These are phyloP conservation scores for Andrena haemorrhoa DNA, from an alignment of 2,888 invertebrate species.

Conservation along the genomic window DNA sequence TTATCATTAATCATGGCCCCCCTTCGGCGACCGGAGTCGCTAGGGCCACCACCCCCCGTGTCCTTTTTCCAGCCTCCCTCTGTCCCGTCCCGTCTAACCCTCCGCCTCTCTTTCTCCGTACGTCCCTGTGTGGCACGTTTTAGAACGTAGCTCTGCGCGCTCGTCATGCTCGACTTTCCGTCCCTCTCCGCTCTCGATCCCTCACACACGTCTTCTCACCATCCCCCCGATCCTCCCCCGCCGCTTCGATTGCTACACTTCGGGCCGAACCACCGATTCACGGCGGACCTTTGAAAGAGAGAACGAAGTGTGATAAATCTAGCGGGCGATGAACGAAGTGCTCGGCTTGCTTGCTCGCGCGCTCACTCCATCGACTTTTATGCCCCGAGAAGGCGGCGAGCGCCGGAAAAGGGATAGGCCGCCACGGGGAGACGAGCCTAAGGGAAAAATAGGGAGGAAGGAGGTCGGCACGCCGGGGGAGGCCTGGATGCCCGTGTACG, in stretches of 20 bases:
- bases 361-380: slow-evolving; percentile 69
- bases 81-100: neutral
- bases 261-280: slow-evolving; percentile 57
- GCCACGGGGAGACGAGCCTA: slow-evolving; percentile 30
- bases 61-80: slow-evolving; percentile 5
- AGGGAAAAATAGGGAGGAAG: slow-evolving; percentile 44
- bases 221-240: slow-evolving; percentile 5
- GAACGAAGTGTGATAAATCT: slow-evolving; percentile 68
- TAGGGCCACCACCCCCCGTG: slow-evolving; percentile 20
- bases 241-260: slow-evolving; percentile 27
- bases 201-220: slow-evolving; percentile 7
- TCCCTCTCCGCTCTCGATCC: slow-evolving; percentile 1
- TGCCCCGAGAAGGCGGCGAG: slow-evolving; percentile 33
- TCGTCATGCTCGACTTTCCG: slow-evolving; percentile 45
- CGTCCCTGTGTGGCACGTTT: slow-evolving; percentile 31
- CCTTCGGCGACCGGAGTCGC: slow-evolving; percentile 53
- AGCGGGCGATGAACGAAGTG: slow-evolving; percentile 65
- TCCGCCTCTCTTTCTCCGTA: slow-evolving; percentile 1
- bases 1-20: slow-evolving; percentile 78
- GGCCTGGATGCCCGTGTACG: slow-evolving; percentile 49
- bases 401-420: slow-evolving; percentile 21
- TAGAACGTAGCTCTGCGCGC: slow-evolving; percentile 38
- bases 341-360: slow-evolving; percentile 55
- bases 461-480: neutral
- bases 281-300: slow-evolving; percentile 53